These are phyloP conservation scores for Drosophila macrothrix DNA, from an alignment of 2,888 invertebrate genomes.

Conservation along the genomic window DNA sequence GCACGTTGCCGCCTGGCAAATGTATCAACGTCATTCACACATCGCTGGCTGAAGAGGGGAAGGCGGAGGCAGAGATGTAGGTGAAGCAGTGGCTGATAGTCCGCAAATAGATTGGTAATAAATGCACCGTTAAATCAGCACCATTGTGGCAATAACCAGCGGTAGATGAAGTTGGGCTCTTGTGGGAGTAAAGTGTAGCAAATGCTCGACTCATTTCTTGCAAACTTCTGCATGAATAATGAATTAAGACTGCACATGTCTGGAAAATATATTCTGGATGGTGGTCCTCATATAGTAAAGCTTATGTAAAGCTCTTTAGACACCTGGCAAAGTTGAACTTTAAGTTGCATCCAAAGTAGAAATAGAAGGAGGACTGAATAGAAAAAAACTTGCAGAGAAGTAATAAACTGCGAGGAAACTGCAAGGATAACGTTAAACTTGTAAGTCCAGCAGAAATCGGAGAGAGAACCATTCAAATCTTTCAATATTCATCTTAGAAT, in stretches of 20 bases:
- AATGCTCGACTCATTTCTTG: conserved; percentile 38
- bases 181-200: conserved; percentile 4
- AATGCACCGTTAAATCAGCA: conserved; percentile 74
- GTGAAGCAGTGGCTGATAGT: conserved; percentile 46
- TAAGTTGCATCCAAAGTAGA: conserved; percentile 12
- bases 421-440: background rate
- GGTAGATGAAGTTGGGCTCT: conserved; percentile 1
- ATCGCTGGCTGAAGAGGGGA: background rate
- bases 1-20: conserved; percentile 51
- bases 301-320: conserved; percentile 14
- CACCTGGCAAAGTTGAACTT: background rate
- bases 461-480: background rate
- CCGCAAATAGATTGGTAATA: conserved; percentile 74
- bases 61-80: background rate
- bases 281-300: background rate
- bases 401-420: background rate
- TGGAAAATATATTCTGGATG: conserved; percentile 1
- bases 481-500: background rate
- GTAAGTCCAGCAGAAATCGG: background rate
- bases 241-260: conserved; percentile 24
- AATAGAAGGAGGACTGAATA: background rate
- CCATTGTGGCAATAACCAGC: conserved; percentile 51
- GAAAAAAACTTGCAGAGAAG: background rate
- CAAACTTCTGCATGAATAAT: conserved; percentile 65
- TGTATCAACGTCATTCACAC: conserved; percentile 67